Evolutionary conservation across 2,888 invertebrate species (phyloP), one percentile per base, ranked within the genome.

Genomic region (Creontiades dilutus): DNA sequence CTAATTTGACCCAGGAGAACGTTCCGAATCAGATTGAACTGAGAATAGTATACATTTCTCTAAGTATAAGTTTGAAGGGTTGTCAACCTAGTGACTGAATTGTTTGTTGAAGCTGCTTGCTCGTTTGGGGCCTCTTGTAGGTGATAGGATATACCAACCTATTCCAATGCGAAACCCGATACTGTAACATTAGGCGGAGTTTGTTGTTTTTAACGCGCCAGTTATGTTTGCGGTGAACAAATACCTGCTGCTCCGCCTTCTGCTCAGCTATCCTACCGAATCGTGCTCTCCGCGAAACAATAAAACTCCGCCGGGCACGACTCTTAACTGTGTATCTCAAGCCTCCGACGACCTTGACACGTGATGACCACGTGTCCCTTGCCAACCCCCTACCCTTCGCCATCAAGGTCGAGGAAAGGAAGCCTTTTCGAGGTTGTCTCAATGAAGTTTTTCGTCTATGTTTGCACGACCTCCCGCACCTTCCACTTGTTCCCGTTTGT

Each of bases 401-500:
- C 78, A 1, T 78, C 78, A 78, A 78, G 78, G 78, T 37, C 37
- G 78, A 9, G n/a, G 11, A 78, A 78, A 47, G 68, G 68, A 68
- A 68, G 68, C 68, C 68, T 23, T 68, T 68, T 61, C 61, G 76
- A 9, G 19, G 28, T 27, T 14, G 46, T 47, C 78, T 78, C 28
- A 85, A 85, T 28, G 37, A 57, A 85, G 28, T 52, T 82, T 82
- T 82, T 52, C 48, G 82, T 46, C 82, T 48, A 82, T 82, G 82
- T 82, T 82, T 82, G 82, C 82, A 48, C 48, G 82, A 82, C 82
- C 47, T 52, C 52, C 47, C 7, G 47, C 81, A 46, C 23, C 82
- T 23, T 52, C 82, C 82, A 48, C 48, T 52, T 52, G 80, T 48
- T 37, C 46, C 82, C 82, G 19, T 23, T 52, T 52, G 80, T 48